phyloP scores from a whole-genome alignment of 2,888 invertebrate genomes.

The Drosophila neoperkinsi region DNA sequence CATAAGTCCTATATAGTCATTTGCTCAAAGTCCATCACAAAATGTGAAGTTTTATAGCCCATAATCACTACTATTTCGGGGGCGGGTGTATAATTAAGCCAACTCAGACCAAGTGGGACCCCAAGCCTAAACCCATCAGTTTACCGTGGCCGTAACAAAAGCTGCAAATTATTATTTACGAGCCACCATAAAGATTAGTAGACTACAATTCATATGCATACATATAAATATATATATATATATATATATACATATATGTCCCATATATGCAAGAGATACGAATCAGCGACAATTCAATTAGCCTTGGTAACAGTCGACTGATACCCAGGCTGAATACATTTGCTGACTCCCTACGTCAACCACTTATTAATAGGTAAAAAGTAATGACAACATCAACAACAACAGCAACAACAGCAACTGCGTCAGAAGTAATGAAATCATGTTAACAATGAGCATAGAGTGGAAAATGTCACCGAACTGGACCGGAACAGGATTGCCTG shows the following conservation, averaged over 20 bases:
- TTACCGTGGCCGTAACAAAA: conserved; percentile 37
- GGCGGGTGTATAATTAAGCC: conserved; percentile 51
- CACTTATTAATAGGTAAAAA: conserved; percentile 55
- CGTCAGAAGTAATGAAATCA: conserved; percentile 64
- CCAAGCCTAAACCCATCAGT: conserved; percentile 3
- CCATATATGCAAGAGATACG: conserved; percentile 62
- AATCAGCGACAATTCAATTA: conserved; percentile 73
- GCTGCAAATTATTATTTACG: conserved; percentile 71
- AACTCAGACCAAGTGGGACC: background rate
- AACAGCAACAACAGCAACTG: conserved; percentile 5
- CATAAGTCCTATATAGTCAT: conserved; percentile 4
- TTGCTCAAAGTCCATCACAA: conserved; percentile 35
- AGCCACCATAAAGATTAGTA: conserved; percentile 61
- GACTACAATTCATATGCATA: conserved; percentile 23
- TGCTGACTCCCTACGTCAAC: conserved; percentile 8
- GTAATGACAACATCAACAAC: conserved; percentile 52
- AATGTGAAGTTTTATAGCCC: conserved; percentile 43
- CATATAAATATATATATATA: conserved; percentile 12
- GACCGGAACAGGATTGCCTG: conserved; percentile 40
- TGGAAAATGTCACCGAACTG: conserved; percentile 70
- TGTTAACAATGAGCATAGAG: conserved; percentile 64
- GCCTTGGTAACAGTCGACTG: conserved; percentile 61
- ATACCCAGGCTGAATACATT: conserved; percentile 7
- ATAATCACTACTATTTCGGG: conserved; percentile 59
- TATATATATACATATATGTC: conserved; percentile 9